Evolutionary conservation across 2,113 vertebrate genomes (phyloP), one percentile per base, ranked within the genome.

Genomic region (Pseudonaja textilis): DNA sequence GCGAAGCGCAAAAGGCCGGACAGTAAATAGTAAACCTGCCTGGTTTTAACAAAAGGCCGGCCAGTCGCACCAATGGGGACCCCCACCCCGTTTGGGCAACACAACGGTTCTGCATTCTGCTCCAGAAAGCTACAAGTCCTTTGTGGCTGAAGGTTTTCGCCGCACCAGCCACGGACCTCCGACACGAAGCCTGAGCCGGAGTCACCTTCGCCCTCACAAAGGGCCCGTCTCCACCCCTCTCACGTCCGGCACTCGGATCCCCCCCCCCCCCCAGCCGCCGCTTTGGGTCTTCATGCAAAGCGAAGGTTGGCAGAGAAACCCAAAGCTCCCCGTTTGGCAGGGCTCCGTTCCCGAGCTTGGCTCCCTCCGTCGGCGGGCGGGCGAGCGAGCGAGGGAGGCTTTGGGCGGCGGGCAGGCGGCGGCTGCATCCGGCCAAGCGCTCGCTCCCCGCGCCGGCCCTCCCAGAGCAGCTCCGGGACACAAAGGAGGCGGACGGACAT

Each of bases 401-500:
- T 26, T 61, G 59, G 25, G 25, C 23, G 57, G 55, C 18, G 18
- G 55, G 55, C 55, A 54, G 56, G 56, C 57, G 50, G n/a, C 25
- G 52, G 25, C 86, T 16, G 57, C 26, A 22, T 74, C 69, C 42
- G 91, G 47, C 91, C 26, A 18, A 34, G 18, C 6, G 54, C 81
- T 47, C 90, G 22, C 69, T 56, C 55, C 57, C 91, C 42, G 39
- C 26, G 23, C 50, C 55, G 25, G 12, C 52, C 89, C 50, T n/a
- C 57, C 54, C 57, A 54, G 10, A 3, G 29, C 90, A 88, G 57
- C 59, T 50, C 52, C 61, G 20, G 86, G 23, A 52, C 93, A 93
- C 93, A 93, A 93, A 93, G 93, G 34, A 39, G 61, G 59, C 23
- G 64, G 87, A 56, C 69, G 42, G 93, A 91, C 93, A 88, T 90